These are phyloP conservation scores for Apis florea DNA, from an alignment of 1,140 invertebrate genomes.

Conservation along the genomic window DNA sequence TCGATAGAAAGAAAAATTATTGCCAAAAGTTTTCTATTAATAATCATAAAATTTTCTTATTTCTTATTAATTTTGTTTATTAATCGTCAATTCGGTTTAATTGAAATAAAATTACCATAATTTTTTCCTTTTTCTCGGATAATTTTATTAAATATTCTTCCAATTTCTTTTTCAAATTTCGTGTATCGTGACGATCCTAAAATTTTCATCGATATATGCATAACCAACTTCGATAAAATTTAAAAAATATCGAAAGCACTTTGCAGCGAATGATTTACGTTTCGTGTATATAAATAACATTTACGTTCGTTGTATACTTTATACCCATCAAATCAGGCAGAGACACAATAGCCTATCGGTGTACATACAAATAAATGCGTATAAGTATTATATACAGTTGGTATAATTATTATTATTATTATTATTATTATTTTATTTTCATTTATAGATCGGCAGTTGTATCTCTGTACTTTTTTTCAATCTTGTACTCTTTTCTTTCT, in stretches of 20 bases:
- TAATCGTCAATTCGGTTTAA: no score
- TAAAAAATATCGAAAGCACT: neutral
- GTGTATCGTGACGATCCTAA: no score
- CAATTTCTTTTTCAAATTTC: no score
- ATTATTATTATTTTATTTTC: no score
- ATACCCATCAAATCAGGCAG: constrained; percentile 20
- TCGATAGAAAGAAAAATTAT: no score
- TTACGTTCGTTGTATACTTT: constrained; percentile 18
- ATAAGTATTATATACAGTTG: neutral
- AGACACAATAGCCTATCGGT: constrained; percentile 36
- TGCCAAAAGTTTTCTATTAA: no score
- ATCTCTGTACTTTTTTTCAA: constrained; percentile 30
- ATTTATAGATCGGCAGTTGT: constrained; percentile 24
- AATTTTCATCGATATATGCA: no score
- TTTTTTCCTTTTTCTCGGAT: no score
- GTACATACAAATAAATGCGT: neutral
- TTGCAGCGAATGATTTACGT: constrained; percentile 29
- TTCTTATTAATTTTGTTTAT: no score
- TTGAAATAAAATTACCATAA: no score
- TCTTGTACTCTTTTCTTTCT: constrained; percentile 35
- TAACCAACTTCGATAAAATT: accelerated
- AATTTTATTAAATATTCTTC: no score
- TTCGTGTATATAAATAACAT: constrained; percentile 46
- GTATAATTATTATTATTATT: neutral
- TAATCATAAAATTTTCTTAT: no score